Percentiles rank a stretch among this genome's conserved stretches.
Evolutionary conservation across 2,888 invertebrate genomes (phyloP).

Genomic region (Xestia sexstrigata): DNA sequence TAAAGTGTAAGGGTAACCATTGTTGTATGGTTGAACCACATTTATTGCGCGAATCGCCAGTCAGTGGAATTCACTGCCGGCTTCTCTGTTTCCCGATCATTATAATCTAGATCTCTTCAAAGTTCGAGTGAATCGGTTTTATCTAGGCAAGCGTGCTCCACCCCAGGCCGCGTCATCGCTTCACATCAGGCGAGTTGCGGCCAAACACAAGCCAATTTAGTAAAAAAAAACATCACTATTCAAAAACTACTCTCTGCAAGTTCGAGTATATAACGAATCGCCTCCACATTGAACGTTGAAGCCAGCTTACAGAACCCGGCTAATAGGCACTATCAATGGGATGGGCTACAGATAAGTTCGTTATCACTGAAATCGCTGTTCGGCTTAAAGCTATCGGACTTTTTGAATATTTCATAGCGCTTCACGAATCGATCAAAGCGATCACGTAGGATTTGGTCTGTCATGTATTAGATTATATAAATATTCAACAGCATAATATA

Average conservation of each 20-base stretch:
- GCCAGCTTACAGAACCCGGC: background rate
- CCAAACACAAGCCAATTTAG: background rate
- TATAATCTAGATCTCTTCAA: too few relatives aligned
- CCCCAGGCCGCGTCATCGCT: too few relatives aligned
- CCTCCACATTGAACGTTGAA: conserved; percentile 8
- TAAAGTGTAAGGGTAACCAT: background rate
- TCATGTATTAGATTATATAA: background rate
- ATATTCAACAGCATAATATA: background rate
- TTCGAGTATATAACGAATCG: background rate
- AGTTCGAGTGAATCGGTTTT: too few relatives aligned
- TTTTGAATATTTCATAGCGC: conserved; percentile 42
- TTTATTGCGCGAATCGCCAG: too few relatives aligned
- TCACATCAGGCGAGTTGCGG: too few relatives aligned
- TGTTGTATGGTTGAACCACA: too few relatives aligned
- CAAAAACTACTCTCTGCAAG: background rate
- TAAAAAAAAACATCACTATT: background rate
- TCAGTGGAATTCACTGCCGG: too few relatives aligned
- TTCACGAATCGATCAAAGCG: conserved; percentile 35
- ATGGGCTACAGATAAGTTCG: conserved; percentile 39
- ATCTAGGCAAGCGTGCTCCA: too few relatives aligned
- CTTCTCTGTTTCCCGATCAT: too few relatives aligned
- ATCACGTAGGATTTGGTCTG: conserved; percentile 16
- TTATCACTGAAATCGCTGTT: conserved; percentile 28
- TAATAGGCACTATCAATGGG: conserved; percentile 30
- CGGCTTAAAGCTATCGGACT: conserved; percentile 5